Base-by-base conservation (phyloP, 2,113 vertebrate species). In the Antechinus flavipes region DNA sequence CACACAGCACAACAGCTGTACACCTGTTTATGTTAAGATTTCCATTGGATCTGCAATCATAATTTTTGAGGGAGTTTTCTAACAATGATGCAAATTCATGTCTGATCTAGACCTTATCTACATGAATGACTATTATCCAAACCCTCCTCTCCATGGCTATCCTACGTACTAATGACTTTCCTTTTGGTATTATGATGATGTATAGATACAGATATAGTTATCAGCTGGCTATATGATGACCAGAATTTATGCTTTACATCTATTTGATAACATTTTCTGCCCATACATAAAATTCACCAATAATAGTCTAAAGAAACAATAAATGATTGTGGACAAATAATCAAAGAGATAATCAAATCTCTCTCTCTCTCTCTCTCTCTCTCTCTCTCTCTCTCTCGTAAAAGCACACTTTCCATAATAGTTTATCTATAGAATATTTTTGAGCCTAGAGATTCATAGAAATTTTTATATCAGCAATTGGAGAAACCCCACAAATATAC, bases 341-440 rank as follows among this genome's bases (percentile, higher is more conserved):
- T 8, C n/a, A 55, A 55, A 84, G 5, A 42, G 93, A 92, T 2
- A 47, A 92, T 52, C 9, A 52, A 52, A 52, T 52, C 50, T 52
- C 50, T 52, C 1, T 52, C 50, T 52, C 4, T 49, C 49, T 49
- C 47, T 49, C 47, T 49, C 47, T 49, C 47, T 49, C 47, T 49
- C 47, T 49, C 47, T 49, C 47, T 49, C 47, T 49, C 47, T 49
- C 47, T 49, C 47, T 49, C 47, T 49, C 47, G 2, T 49, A 2
- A 47, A 90, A 52, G 54, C 14, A 22, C 2, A 0, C 94, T 95
- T 96, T 92, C 46, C 84, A 27, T 24, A 96, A 92, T 90, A 95
- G n/a, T 0, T 26, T 97, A 93, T 92, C 92, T 93, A 46, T 97
- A 95, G 53, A 94, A 50, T 93, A 25, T 96, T 98, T 54, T 92